These are phyloP conservation scores for Dendrocincla tyrannina DNA, from an alignment of 2,797 vertebrate species.

Conservation along the genomic window DNA sequence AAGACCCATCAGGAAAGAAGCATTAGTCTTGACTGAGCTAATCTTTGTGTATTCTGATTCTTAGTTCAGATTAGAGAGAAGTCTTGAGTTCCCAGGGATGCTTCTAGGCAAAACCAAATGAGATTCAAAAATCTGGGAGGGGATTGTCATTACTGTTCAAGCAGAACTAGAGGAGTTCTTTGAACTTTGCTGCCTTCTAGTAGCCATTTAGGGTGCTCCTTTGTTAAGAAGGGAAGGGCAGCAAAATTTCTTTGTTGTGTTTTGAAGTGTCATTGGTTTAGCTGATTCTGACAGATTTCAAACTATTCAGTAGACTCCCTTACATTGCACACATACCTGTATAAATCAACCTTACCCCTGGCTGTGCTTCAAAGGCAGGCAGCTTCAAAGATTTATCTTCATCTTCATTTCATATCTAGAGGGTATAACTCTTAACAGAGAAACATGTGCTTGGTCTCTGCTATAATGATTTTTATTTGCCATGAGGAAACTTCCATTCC, in stretches of 20 bases:
- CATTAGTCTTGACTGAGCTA: not conserved
- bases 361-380: conserved; percentile 18
- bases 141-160: not conserved
- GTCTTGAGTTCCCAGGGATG: not conserved
- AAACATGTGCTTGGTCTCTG: not conserved
- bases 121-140: not conserved
- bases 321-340: not conserved
- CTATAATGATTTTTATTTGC: conserved; percentile 43
- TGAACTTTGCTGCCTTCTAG: not conserved
- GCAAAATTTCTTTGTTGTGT: not conserved
- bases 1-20: not conserved
- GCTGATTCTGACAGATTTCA: not conserved
- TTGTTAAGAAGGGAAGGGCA: not conserved
- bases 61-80: not conserved
- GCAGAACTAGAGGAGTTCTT: not conserved
- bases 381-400: conserved; percentile 3
- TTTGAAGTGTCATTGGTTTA: not conserved
- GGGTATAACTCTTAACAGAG: not conserved
- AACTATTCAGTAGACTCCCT: not conserved
- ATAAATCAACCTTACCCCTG: not conserved
- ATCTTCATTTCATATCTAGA: not conserved
- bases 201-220: not conserved
- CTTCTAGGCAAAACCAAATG: not conserved
- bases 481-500: not conserved
- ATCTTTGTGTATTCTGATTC: not conserved